phyloP scores from a whole-genome alignment of 2,113 vertebrate species.

The Tapirus terrestris region DNA sequence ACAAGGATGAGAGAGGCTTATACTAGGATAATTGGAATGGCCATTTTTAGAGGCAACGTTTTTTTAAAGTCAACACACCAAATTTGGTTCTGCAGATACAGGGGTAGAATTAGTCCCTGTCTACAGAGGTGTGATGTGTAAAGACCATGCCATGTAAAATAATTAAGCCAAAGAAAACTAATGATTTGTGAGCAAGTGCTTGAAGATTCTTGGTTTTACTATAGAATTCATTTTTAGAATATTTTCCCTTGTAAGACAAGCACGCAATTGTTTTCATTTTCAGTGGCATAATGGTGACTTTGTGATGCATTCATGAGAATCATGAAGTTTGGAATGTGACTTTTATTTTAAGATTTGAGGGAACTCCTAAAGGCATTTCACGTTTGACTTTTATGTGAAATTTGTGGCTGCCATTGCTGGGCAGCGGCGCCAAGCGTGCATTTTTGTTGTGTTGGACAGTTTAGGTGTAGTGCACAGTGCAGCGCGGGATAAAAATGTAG shows the following conservation, averaged over 20 bases:
- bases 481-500: background rate
- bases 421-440: conserved; percentile 7
- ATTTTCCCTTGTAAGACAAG: conserved; percentile 81
- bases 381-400: conserved; percentile 86
- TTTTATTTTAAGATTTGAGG: conserved; percentile 88
- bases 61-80: background rate
- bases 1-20: too few relatives aligned
- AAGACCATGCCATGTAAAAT: background rate
- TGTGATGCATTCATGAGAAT: conserved; percentile 85
- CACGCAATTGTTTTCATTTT: conserved; percentile 82
- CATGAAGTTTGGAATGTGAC: conserved; percentile 84
- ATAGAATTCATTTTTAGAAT: conserved; percentile 78
- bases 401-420: conserved; percentile 74
- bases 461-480: background rate
- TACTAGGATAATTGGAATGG: background rate
- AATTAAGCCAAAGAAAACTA: conserved; percentile 65
- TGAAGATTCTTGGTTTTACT: conserved; percentile 63
- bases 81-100: background rate
- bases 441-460: conserved; percentile 51
- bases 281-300: conserved; percentile 86
- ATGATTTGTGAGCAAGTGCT: conserved; percentile 56
- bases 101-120: background rate
- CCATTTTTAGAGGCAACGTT: background rate
- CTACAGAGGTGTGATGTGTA: background rate
- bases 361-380: conserved; percentile 84